Evolutionary conservation across 2,113 vertebrate genomes (phyloP), one percentile per base, ranked within the genome.

Genomic region (Bungarus multicinctus): DNA sequence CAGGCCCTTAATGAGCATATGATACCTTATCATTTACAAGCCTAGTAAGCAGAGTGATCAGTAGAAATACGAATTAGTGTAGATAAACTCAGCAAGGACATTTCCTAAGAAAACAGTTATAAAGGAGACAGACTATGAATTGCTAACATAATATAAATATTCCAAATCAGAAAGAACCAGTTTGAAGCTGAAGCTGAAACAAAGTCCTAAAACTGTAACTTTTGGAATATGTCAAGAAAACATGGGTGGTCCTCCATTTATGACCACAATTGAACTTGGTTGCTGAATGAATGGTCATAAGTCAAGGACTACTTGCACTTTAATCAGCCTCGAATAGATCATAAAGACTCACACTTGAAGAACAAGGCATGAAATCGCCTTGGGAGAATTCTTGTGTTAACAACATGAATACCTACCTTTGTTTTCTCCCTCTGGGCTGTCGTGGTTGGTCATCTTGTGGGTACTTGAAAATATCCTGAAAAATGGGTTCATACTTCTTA

Each of bases 401-500:
- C 34, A 1, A 16, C 86, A 91, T 8, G 92, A 85, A 95, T 60
- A 60, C 9, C 0, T 95, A 99, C 99, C 99, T 98, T 96, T 99
- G 99, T 87, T 99, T 99, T 86, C 98, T 98, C 95, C 98, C 98
- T 97, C 98, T 98, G 94, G 99, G 98, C 10, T 98, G 98, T 54
- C 98, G 97, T 34, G 98, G 98, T 4, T 98, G 98, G 47, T 99
- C 99, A 60, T 99, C 98, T 34, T 98, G 98, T 64, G 98, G 98
- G 14, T 98, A 97, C 94, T 97, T 99, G 97, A 99, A 99, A 95
- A 99, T 97, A 64, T 98, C 98, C 95, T 97, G 98, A 91, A 99
- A 99, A 97, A 99, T 99, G 93, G 99, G 98, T 90, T 99, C 98
- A 60, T 99, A 99, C 95, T 99, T 99, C 97, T 99, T 99, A 95